These are phyloP conservation scores for Pristionchus maxplancki DNA, from an alignment of 2,888 invertebrate species.

Conservation along the genomic window DNA sequence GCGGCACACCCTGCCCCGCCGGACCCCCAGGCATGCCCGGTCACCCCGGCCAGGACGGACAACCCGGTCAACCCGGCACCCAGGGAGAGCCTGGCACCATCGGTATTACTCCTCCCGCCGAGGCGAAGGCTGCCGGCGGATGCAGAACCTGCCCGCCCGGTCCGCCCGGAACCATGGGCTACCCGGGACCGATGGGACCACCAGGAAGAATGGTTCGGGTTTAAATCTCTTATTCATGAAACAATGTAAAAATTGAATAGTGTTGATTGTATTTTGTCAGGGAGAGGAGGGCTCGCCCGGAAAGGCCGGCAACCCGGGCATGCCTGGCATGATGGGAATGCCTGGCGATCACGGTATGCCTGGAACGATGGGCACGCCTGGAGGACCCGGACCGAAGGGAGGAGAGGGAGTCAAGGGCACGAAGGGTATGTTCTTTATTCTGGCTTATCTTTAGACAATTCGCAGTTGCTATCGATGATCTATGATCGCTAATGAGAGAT, in stretches of 20 bases:
- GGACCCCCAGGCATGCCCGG: constrained; percentile 46
- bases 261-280: neutral
- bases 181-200: constrained; percentile 49
- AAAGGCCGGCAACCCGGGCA: constrained; percentile 48
- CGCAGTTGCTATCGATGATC: neutral
- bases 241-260: neutral
- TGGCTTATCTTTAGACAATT: neutral
- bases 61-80: constrained; percentile 12
- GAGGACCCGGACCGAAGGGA: constrained; percentile 48
- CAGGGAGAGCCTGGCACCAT: constrained; percentile 39
- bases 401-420: constrained; percentile 46
- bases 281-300: constrained; percentile 43
- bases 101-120: constrained; percentile 46
- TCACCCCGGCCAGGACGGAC: constrained; percentile 18
- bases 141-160: constrained; percentile 48
- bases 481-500: too few species aligned
- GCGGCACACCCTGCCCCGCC: constrained; percentile 6
- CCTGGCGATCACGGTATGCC: constrained; percentile 51
- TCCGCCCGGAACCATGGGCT: constrained; percentile 35
- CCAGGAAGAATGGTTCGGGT: constrained; percentile 22
- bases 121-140: neutral
- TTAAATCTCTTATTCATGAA: neutral
- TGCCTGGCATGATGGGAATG: constrained; percentile 50
- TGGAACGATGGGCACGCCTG: constrained; percentile 7
- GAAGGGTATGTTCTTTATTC: neutral